Base-by-base conservation (phyloP, 1,140 invertebrate species). In the Trissolcus basalis region DNA sequence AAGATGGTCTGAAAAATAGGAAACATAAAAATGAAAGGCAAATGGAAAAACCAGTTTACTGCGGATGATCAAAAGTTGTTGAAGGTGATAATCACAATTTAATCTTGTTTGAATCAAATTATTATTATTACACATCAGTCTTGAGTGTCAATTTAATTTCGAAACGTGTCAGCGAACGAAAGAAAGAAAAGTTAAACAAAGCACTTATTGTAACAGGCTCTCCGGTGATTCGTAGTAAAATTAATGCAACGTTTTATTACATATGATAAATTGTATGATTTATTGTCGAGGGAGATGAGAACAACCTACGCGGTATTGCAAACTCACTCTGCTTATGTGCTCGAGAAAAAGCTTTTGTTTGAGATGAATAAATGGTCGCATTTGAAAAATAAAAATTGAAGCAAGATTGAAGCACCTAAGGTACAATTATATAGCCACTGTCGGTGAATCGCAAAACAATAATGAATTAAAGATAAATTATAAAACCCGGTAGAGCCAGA, bases 401-500 rank as follows among this genome's bases (percentile, higher is more conserved):
- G 3, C 6, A 32, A 15, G 33, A 55, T 32, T 12, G 4, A 14
- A 13, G 11, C 13, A 14, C 7, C 2, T 15, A 49, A 49, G 35
- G 35, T 16, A 48, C 32, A 41, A 65, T 63, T 47, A 63, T 19
- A 19, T 45, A n/a, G 35, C 45, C 43, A 53, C 8, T 5, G 27
- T 65, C 48, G 55, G 19, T 27, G 19, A 55, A 33, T 49, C 12
- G 13, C 32, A 33, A 49, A 44, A 58, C 48, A 53, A 44, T 53
- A 39, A 59, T 27, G 49, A 68, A 68, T 68, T 53, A 19, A 53
- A 68, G 49, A 68, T 51, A 45, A 67, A 32, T 55, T 55, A 49
- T 48, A 55, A 65, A 47, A n/a, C 32, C 2, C 11, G 15, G 6
- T 7, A 15, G 19, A 14, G 1, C 44, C 19, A 49, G 49, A 69